Conservation (phyloP, 2,113 vertebrate genomes). For the Tonatia bakeri region DNA sequence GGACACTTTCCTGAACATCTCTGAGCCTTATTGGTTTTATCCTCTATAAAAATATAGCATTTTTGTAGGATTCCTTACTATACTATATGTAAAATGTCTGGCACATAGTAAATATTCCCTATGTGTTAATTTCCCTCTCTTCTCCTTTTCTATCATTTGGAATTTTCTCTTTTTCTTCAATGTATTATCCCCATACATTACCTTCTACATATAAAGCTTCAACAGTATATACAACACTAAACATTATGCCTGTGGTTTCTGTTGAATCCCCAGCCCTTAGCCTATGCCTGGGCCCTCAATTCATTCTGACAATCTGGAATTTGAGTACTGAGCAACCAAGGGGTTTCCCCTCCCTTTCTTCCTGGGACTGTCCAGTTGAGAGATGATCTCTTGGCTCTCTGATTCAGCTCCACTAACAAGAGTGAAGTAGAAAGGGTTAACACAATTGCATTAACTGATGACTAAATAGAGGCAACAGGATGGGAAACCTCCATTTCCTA, state of each 20-base stretch:
- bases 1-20: not conserved
- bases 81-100: not conserved
- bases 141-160: not conserved
- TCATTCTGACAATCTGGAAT: not conserved
- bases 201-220: not conserved
- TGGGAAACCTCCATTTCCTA: constrained; percentile 33
- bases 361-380: not conserved
- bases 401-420: not conserved
- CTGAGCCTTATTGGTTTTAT: not conserved
- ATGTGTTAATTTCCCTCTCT: constrained; percentile 23
- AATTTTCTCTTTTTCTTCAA: constrained; percentile 6
- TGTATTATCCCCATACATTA: not conserved
- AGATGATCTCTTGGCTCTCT: constrained; percentile 10
- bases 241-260: not conserved
- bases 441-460: not conserved
- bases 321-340: not conserved
- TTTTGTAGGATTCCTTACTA: not conserved
- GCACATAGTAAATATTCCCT: not conserved
- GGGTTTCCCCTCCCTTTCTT: not conserved
- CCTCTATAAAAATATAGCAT: not conserved
- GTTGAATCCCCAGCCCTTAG: not conserved
- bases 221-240: not conserved
- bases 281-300: not conserved
- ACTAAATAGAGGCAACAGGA: not conserved
- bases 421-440: constrained; percentile 28